Conservation (phyloP, 2,888 invertebrate species). For the Pediacus dermestoides region DNA sequence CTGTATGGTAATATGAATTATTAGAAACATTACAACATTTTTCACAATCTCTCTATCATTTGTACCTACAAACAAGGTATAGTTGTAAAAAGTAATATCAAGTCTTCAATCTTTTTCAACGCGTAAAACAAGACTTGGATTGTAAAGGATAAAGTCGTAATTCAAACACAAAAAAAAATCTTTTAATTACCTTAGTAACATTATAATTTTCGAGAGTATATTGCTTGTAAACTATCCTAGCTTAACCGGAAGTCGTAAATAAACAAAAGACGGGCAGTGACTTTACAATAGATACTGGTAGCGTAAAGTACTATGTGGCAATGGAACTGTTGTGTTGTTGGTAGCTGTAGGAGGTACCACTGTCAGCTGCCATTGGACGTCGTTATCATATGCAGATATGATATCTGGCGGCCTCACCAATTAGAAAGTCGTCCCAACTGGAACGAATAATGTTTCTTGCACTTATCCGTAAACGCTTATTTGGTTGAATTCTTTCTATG, state of each 20-base stretch:
- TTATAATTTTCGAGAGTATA: too few species aligned
- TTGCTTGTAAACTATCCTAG: too few species aligned
- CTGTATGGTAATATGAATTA: too few species aligned
- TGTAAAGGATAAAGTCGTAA: too few species aligned
- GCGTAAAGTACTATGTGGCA: neutral
- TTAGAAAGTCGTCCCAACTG: slow-evolving; percentile 22
- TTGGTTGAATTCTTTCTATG: slow-evolving; percentile 5
- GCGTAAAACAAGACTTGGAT: too few species aligned
- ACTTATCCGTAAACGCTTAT: slow-evolving; percentile 16
- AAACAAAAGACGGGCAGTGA: slow-evolving; percentile 21
- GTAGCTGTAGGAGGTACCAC: slow-evolving; percentile 22
- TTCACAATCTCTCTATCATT: too few species aligned
- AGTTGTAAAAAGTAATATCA: too few species aligned
- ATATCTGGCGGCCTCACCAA: slow-evolving; percentile 26
- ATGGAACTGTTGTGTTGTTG: slow-evolving; percentile 14
- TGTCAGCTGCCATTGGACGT: slow-evolving; percentile 24
- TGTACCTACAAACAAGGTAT: too few species aligned
- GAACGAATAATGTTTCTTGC: slow-evolving; percentile 25
- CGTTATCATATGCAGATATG: slow-evolving; percentile 29
- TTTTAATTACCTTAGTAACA: too few species aligned
- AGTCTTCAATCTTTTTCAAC: too few species aligned
- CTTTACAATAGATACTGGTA: slow-evolving; percentile 6
- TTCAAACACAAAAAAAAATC: too few species aligned
- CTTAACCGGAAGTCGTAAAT: slow-evolving; percentile 16
- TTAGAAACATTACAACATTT: too few species aligned